Evolutionary conservation across 53 echinoderm and acorn worm species (phyloP).

Genomic region (Holothuria scabra): DNA sequence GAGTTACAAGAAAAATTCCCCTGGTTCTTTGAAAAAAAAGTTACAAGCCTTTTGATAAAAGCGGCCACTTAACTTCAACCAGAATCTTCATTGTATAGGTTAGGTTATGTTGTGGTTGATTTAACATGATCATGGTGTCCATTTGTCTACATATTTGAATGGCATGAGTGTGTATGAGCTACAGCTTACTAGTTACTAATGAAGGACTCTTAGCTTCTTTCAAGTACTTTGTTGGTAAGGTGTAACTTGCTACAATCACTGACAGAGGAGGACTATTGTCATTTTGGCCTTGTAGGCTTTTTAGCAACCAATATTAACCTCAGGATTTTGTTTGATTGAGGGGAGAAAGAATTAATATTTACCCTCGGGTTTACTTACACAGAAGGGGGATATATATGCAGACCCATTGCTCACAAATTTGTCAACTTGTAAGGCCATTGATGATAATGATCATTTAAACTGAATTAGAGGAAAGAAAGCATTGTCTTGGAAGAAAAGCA

Average conservation of each 20-base stretch:
- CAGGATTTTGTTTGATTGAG: not conserved
- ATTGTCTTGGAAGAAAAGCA: no score
- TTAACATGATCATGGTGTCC: not conserved
- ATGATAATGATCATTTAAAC: no score
- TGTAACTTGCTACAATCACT: not conserved
- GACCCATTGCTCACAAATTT: no score
- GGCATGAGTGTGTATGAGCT: not conserved
- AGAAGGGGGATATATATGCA: no score
- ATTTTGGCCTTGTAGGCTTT: slow-evolving; percentile 17
- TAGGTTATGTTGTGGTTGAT: slow-evolving; percentile 14
- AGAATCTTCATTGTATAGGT: not conserved
- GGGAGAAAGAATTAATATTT: not conserved
- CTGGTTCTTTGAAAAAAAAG: no score
- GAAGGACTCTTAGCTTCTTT: not conserved
- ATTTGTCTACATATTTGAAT: slow-evolving; percentile 1
- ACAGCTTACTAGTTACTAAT: not conserved
- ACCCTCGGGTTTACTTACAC: not conserved
- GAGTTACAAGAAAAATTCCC: no score
- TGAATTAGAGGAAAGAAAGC: no score
- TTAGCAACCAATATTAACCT: slow-evolving; percentile 17
- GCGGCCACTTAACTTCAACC: no score
- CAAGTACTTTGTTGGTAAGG: slow-evolving; percentile 21
- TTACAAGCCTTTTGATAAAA: no score
- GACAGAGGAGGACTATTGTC: slow-evolving; percentile 4
- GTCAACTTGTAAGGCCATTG: no score